Evolutionary conservation across 2,113 vertebrate species (phyloP).

Genomic region (Charina bottae): DNA sequence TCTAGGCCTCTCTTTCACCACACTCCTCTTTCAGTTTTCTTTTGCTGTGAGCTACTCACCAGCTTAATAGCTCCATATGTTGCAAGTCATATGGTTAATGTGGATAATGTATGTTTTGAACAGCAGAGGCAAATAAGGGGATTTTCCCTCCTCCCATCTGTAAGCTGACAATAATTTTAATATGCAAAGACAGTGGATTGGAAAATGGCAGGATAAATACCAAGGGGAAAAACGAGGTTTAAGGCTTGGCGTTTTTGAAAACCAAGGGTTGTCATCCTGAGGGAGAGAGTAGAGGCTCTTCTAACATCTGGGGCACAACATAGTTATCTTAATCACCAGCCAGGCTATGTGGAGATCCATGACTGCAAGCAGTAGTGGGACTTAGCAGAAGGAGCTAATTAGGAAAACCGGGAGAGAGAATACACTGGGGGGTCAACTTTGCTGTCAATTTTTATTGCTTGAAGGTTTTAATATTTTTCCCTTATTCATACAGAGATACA

Average conservation of each 20-base stretch:
- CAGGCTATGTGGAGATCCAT: slow-evolving; percentile 34
- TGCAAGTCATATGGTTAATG: slow-evolving; percentile 8
- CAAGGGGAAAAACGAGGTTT: background rate
- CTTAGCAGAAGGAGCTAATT: slow-evolving; percentile 33
- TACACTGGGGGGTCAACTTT: slow-evolving; percentile 13
- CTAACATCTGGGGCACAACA: slow-evolving; percentile 4
- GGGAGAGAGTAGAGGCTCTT: background rate
- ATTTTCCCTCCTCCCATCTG: fast-evolving
- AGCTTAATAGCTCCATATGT: slow-evolving; percentile 37
- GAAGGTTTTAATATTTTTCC: slow-evolving; percentile 19
- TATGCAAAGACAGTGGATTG: slow-evolving; percentile 1
- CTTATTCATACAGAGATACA: slow-evolving; percentile 24
- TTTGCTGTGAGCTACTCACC: slow-evolving; percentile 15
- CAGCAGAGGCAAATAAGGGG: background rate
- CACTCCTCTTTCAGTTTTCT: slow-evolving; percentile 3
- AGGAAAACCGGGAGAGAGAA: slow-evolving; percentile 34
- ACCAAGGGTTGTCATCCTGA: background rate
- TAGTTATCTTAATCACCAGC: slow-evolving; percentile 33
- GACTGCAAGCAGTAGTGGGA: background rate
- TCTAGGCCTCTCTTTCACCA: background rate
- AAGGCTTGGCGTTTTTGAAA: slow-evolving; percentile 25
- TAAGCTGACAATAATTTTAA: slow-evolving; percentile 14
- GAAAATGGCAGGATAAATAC: slow-evolving; percentile 33
- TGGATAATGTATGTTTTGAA: background rate
- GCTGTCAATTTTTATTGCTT: slow-evolving; percentile 11